Evolutionary conservation across 2,797 vertebrate species (phyloP).

Genomic region (Gobio occitaniae): DNA sequence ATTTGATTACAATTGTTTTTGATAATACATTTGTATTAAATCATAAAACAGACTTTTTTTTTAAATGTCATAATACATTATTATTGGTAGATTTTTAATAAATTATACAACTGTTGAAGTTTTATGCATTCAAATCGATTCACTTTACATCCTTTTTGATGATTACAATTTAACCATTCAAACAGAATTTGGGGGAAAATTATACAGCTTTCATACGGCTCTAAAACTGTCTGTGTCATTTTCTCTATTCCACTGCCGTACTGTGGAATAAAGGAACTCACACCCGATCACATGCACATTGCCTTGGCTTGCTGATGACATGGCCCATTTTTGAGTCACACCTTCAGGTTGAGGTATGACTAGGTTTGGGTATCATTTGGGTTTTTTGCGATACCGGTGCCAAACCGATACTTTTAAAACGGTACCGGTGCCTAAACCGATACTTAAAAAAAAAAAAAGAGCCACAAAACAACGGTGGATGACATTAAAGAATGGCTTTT

Average conservation of each 20-base stretch:
- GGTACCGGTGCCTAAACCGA: too few species aligned
- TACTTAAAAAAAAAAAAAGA: too few species aligned
- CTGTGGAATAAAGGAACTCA: not conserved
- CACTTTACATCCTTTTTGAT: not conserved
- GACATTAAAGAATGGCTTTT: too few species aligned
- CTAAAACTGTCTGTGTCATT: not conserved
- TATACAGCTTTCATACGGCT: not conserved
- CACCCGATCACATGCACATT: not conserved
- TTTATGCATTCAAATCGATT: too few species aligned
- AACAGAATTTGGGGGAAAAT: not conserved
- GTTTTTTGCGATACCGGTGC: too few species aligned
- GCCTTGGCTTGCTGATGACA: constrained; percentile 3
- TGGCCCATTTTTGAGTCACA: constrained; percentile 26
- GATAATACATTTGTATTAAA: not conserved
- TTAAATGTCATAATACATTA: too few species aligned
- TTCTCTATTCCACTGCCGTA: not conserved
- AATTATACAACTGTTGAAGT: not conserved
- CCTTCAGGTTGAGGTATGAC: not conserved
- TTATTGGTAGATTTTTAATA: not conserved
- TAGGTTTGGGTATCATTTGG: too few species aligned
- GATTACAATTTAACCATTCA: not conserved
- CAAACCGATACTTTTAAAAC: too few species aligned
- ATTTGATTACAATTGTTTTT: not conserved
- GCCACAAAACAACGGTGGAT: too few species aligned
- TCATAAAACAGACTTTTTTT: too few species aligned